phyloP scores from a whole-genome alignment of 2,888 invertebrate species.

The Drosophila cracens region DNA sequence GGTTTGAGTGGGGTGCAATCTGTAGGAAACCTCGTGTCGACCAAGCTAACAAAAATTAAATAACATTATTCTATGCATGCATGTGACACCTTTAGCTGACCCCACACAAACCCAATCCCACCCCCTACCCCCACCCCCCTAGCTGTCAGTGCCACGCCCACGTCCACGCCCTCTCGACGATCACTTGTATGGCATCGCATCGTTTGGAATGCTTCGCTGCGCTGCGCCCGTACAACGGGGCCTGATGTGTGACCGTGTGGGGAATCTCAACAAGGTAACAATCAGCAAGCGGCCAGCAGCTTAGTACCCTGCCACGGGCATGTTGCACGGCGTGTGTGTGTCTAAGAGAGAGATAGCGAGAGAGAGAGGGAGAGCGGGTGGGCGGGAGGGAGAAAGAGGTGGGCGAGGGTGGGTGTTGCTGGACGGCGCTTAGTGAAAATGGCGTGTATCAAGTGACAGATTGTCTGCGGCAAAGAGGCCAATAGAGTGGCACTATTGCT shows the following conservation, averaged over 20 bases:
- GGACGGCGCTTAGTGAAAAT: conserved; percentile 62
- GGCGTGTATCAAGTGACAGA: conserved; percentile 73
- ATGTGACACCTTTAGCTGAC: conserved; percentile 53
- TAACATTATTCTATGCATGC: conserved; percentile 63
- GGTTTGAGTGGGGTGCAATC: conserved; percentile 7
- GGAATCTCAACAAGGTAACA: conserved; percentile 69
- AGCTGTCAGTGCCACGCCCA: background rate
- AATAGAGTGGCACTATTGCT: conserved; percentile 16
- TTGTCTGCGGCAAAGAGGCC: conserved; percentile 77
- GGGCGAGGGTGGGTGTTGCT: background rate
- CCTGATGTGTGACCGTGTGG: conserved; percentile 36
- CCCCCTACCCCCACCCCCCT: background rate
- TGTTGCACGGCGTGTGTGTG: background rate
- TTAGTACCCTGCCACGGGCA: conserved; percentile 29
- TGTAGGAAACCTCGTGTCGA: conserved; percentile 15
- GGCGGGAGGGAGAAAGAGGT: background rate
- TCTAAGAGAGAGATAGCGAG: background rate
- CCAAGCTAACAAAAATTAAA: conserved; percentile 66
- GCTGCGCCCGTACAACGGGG: conserved; percentile 73
- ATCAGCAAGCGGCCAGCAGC: conserved; percentile 36
- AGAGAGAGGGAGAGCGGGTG: background rate
- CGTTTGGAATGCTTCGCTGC: conserved; percentile 76
- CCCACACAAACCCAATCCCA: background rate
- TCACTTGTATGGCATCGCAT: conserved; percentile 82
- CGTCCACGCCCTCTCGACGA: conserved; percentile 3